These are phyloP conservation scores for Furcula furcula DNA, from an alignment of 2,888 invertebrate genomes.

Conservation along the genomic window DNA sequence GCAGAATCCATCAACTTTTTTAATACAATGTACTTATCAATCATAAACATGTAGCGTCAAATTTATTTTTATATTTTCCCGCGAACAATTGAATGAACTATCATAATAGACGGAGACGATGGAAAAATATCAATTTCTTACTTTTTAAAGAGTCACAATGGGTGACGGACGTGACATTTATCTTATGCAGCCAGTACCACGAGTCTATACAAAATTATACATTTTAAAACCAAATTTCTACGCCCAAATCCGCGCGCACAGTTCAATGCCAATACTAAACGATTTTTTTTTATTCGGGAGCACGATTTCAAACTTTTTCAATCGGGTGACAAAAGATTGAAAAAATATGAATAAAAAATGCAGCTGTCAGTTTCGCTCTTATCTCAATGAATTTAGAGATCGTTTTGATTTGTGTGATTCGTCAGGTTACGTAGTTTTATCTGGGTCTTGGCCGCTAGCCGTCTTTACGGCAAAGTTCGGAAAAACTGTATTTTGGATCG, in stretches of 20 bases:
- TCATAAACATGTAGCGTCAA: no score
- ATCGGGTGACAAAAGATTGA: conserved; percentile 69
- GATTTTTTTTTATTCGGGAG: conserved; percentile 61
- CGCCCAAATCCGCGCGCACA: conserved; percentile 57
- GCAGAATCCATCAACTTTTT: not conserved
- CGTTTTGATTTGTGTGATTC: conserved; percentile 29
- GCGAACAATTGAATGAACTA: conserved; percentile 11
- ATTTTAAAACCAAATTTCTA: conserved; percentile 57
- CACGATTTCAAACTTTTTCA: conserved; percentile 78
- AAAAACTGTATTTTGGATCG: conserved; percentile 51
- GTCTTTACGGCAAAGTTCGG: conserved; percentile 55
- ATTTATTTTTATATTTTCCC: conserved; percentile 1
- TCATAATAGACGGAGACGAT: conserved; percentile 27
- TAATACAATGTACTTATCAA: not conserved
- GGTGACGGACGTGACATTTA: conserved; percentile 45
- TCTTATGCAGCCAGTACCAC: conserved; percentile 32
- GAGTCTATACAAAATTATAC: conserved; percentile 49
- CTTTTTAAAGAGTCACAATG: conserved; percentile 29
- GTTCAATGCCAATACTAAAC: conserved; percentile 77
- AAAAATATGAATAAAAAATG: conserved; percentile 41
- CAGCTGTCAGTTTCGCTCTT: conserved; percentile 28
- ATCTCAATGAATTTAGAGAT: conserved; percentile 33
- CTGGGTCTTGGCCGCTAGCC: conserved; percentile 65
- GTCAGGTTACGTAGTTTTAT: conserved; percentile 29
- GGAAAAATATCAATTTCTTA: conserved; percentile 41